Conservation (phyloP, 1,140 invertebrate species). For the Plectus sambesii region DNA sequence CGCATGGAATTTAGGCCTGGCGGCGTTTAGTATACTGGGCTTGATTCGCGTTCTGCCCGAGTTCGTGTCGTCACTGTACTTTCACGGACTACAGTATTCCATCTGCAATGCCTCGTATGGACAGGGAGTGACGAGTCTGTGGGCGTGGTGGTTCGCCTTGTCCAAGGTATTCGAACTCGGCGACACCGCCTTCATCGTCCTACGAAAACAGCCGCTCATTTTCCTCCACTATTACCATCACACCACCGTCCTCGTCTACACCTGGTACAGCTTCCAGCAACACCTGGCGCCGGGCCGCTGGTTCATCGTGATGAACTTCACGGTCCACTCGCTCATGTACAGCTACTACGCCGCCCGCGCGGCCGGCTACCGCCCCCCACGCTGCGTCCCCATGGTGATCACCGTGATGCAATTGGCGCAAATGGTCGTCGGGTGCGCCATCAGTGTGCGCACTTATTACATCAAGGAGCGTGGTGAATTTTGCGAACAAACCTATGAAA, state of each 20-base stretch:
- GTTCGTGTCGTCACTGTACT: too few relatives aligned
- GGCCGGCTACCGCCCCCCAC: slow-evolving; percentile 68
- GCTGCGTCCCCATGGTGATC: slow-evolving; percentile 71
- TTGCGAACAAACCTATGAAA: too few relatives aligned
- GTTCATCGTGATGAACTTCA: slow-evolving; percentile 22
- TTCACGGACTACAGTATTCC: too few relatives aligned
- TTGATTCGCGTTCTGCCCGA: too few relatives aligned
- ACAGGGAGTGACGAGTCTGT: too few relatives aligned
- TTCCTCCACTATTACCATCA: slow-evolving; percentile 21
- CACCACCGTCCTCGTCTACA: slow-evolving; percentile 50
- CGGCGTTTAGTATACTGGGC: slow-evolving; percentile 81
- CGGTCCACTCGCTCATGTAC: slow-evolving; percentile 81
- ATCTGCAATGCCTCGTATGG: too few relatives aligned
- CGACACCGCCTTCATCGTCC: slow-evolving; percentile 16
- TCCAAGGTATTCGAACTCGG: slow-evolving; percentile 26
- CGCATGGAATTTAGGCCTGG: slow-evolving; percentile 76
- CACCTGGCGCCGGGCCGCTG: not conserved
- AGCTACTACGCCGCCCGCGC: slow-evolving; percentile 81
- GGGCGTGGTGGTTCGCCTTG: slow-evolving; percentile 12
- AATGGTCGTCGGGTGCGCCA: slow-evolving; percentile 79
- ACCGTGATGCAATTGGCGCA: slow-evolving; percentile 76
- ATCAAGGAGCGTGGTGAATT: too few relatives aligned
- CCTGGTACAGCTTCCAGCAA: slow-evolving; percentile 13
- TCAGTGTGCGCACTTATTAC: slow-evolving; percentile 58
- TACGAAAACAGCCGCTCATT: slow-evolving; percentile 15